These are phyloP conservation scores for Dryocosmus kuriphilus DNA, from an alignment of 2,888 invertebrate genomes.

Conservation along the genomic window DNA sequence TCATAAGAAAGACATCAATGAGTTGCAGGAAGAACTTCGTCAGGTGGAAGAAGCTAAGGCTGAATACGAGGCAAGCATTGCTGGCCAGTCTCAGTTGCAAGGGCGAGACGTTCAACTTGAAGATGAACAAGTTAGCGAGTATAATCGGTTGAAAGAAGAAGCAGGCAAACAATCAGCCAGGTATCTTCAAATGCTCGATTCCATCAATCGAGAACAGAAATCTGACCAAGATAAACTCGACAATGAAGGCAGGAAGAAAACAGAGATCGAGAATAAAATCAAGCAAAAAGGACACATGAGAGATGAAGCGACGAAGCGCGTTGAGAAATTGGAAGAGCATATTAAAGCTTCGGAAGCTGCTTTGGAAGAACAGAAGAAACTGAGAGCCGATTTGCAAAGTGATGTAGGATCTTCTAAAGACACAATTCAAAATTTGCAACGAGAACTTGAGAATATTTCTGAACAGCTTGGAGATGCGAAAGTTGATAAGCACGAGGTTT, in stretches of 20 bases:
- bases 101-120: constrained; percentile 95
- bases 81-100: constrained; percentile 88
- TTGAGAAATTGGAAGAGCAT: constrained; percentile 96
- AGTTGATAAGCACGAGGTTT: constrained; percentile 98
- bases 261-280: constrained; percentile 93
- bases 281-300: constrained; percentile 95
- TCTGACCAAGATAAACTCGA: constrained; percentile 97
- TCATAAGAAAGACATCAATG: constrained; percentile 92
- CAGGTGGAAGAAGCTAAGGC: constrained; percentile 88
- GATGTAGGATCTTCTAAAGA: constrained; percentile 95
- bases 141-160: constrained; percentile 96
- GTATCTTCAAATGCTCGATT: constrained; percentile 95
- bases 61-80: constrained; percentile 90
- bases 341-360: constrained; percentile 94
- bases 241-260: constrained; percentile 92
- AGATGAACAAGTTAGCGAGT: constrained; percentile 95
- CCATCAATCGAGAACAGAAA: constrained; percentile 97
- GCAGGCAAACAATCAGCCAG: constrained; percentile 96
- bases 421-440: constrained; percentile 90
- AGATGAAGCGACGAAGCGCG: constrained; percentile 95
- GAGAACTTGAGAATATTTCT: constrained; percentile 91
- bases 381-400: constrained; percentile 89
- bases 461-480: constrained; percentile 96
- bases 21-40: constrained; percentile 89
- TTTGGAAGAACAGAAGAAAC: constrained; percentile 91